Conservation (phyloP, 1,140 invertebrate species). For the Battus philenor region DNA sequence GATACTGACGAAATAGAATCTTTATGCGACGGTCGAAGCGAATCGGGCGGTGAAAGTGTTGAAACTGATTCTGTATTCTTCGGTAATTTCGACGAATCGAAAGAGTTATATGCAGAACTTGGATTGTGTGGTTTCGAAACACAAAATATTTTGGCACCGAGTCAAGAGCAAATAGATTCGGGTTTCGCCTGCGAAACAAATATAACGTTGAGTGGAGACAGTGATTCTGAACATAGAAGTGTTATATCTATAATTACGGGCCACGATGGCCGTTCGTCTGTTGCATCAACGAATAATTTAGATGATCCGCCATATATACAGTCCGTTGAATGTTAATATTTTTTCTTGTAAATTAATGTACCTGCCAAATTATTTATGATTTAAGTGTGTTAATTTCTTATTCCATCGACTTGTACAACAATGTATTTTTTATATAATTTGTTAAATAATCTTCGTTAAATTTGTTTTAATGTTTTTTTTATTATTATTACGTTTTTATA, state of each 20-base stretch:
- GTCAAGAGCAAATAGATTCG: constrained; percentile 59
- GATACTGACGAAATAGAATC: constrained; percentile 71
- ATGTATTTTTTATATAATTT: too few species aligned
- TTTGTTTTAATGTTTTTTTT: too few species aligned
- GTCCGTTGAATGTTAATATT: constrained; percentile 52
- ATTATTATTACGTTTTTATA: too few species aligned
- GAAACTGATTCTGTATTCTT: constrained; percentile 91
- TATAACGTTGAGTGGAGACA: constrained; percentile 64
- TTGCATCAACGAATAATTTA: constrained; percentile 45
- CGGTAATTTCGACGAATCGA: constrained; percentile 77
- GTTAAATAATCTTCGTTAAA: too few species aligned
- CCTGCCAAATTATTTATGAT: background rate
- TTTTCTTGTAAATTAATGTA: too few species aligned
- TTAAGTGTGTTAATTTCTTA: too few species aligned
- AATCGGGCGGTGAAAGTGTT: constrained; percentile 89
- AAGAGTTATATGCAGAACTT: constrained; percentile 54
- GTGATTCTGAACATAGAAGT: constrained; percentile 67
- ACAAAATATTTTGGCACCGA: constrained; percentile 25
- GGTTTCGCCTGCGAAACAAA: constrained; percentile 64
- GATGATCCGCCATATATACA: constrained; percentile 56
- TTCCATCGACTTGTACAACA: too few species aligned
- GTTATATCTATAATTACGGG: constrained; percentile 66
- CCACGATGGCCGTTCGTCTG: constrained; percentile 48
- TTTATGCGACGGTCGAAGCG: constrained; percentile 82
- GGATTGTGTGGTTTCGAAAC: constrained; percentile 38